Conservation (phyloP, 2,888 invertebrate species). For the Drosophila neutralis region DNA sequence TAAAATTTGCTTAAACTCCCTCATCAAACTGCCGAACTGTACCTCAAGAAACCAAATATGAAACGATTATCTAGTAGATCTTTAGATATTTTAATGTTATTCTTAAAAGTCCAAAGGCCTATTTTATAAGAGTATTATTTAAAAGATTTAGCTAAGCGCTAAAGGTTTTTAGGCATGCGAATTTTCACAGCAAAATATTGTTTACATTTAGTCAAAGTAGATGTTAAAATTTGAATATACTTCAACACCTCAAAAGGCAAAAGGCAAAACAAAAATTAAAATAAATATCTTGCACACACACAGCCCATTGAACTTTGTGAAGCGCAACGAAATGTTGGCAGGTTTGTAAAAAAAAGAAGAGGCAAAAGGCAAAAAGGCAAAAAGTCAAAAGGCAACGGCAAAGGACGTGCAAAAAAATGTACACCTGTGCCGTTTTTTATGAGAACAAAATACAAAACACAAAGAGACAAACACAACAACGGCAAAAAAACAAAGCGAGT, state of each 20-base stretch:
- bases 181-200: not conserved
- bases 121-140: not conserved
- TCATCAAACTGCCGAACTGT: not conserved
- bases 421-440: slow-evolving; percentile 75
- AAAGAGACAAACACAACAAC: slow-evolving; percentile 60
- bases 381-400: slow-evolving; percentile 63
- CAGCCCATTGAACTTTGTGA: slow-evolving; percentile 79
- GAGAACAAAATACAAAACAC: slow-evolving; percentile 60
- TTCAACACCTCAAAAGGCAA: slow-evolving; percentile 63
- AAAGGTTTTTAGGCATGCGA: not conserved
- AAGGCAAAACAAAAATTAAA: slow-evolving; percentile 15
- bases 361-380: slow-evolving; percentile 25
- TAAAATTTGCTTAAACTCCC: too few species aligned
- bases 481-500: slow-evolving; percentile 38
- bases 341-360: slow-evolving; percentile 47
- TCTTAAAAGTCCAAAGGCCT: not conserved
- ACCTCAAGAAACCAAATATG: too few species aligned
- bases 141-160: not conserved
- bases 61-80: not conserved
- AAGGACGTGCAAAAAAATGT: slow-evolving; percentile 80
- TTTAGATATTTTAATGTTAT: not conserved
- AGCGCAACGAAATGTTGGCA: slow-evolving; percentile 80
- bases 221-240: slow-evolving; percentile 39
- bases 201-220: slow-evolving; percentile 2
- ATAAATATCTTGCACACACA: slow-evolving; percentile 3